Percentiles rank a stretch among this genome's conserved stretches.
These are phyloP conservation scores for Avahi laniger DNA, from an alignment of 2,797 vertebrate genomes.

Conservation along the genomic window DNA sequence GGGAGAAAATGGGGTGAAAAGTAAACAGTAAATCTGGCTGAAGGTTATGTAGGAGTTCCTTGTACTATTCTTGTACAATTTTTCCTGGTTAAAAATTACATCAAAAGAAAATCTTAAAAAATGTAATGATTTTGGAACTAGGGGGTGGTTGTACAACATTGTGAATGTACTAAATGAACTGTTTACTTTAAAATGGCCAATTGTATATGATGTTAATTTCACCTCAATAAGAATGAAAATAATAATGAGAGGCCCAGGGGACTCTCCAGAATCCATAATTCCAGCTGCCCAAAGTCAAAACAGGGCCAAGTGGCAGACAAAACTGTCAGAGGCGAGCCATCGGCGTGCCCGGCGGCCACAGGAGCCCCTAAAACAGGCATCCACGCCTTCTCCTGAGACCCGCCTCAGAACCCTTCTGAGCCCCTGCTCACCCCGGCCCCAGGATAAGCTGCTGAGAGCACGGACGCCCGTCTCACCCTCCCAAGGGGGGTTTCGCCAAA, in stretches of 20 bases:
- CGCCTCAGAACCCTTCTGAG: fast-evolving
- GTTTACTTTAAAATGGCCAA: not conserved
- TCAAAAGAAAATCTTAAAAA: not conserved
- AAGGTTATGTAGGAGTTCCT: not conserved
- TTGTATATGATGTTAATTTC: not conserved
- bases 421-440: too few relatives aligned
- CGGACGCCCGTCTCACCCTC: fast-evolving
- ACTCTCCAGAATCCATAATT: not conserved
- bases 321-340: too few relatives aligned
- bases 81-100: not conserved
- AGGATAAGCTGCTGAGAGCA: not conserved
- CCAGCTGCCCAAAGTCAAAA: not conserved
- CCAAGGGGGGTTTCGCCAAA: fast-evolving
- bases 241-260: not conserved
- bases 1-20: not conserved
- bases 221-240: not conserved
- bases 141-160: fast-evolving
- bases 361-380: not conserved
- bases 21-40: not conserved
- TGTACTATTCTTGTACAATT: not conserved
- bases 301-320: not conserved
- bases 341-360: too few relatives aligned
- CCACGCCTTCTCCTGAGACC: not conserved
- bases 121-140: not conserved
- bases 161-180: not conserved